These are phyloP conservation scores for Hypolimnas misippus DNA, from an alignment of 2,888 invertebrate genomes.

Conservation along the genomic window DNA sequence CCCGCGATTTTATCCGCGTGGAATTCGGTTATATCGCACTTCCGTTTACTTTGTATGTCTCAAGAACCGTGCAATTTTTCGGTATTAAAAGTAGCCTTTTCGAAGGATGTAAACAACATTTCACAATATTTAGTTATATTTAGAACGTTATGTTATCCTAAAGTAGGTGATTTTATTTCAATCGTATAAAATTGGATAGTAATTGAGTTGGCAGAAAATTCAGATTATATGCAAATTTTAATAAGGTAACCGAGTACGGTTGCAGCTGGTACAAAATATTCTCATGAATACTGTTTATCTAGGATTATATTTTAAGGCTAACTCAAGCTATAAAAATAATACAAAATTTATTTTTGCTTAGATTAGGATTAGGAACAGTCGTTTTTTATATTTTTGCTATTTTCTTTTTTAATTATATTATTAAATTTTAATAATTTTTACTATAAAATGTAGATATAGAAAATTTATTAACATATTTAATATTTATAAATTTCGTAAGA, in stretches of 20 bases:
- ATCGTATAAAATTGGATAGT: conserved; percentile 42
- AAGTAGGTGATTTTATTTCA: conserved; percentile 35
- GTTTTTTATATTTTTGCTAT: too few species aligned
- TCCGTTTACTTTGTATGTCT: too few species aligned
- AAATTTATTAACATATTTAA: too few species aligned
- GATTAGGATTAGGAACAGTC: too few species aligned
- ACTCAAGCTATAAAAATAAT: background rate
- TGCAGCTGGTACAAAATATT: conserved; percentile 46
- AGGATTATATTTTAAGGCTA: conserved; percentile 29
- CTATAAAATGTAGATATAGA: too few species aligned
- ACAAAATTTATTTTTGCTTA: conserved; percentile 17
- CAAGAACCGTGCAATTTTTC: too few species aligned
- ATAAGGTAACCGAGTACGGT: conserved; percentile 47
- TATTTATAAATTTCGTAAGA: too few species aligned
- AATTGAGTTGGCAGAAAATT: conserved; percentile 47
- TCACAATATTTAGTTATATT: background rate
- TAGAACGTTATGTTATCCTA: background rate
- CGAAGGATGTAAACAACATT: too few species aligned
- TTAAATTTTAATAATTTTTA: too few species aligned
- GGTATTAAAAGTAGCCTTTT: too few species aligned
- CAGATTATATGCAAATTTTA: conserved; percentile 50
- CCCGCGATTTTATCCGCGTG: too few species aligned
- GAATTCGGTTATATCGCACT: too few species aligned
- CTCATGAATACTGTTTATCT: conserved; percentile 38
- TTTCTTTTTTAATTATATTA: background rate